Evolutionary conservation across 2,797 vertebrate genomes (phyloP), one percentile per base, ranked within the genome.

Genomic region (Spondyliosoma cantharus): DNA sequence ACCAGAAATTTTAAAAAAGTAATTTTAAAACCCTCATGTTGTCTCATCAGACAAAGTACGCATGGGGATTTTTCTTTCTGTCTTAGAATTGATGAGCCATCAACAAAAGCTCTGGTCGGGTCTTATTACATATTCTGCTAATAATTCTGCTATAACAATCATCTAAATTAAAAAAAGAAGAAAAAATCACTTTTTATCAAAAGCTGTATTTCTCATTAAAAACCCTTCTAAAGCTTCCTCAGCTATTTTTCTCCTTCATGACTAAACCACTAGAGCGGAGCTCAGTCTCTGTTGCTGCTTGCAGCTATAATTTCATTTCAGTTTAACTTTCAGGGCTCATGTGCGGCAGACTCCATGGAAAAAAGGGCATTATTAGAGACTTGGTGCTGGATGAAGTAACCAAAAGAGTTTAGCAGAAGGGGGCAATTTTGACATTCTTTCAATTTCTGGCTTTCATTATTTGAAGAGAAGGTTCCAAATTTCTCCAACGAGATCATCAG

Each of bases 371-470:
- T 63, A 81, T 68, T 65, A 72, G 3, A 81, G 63, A 14, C 14
- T 25, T 2, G 19, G 46, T 59, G 1, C 61, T 25, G 42, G 15
- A 6, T 71, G 54, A 57, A 46, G 45, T 17, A 60, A 78, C 61
- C 56, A 75, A 32, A 73, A 57, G 16, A 4, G 4, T 62, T 27
- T n/a, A 17, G 42, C 53, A 57, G 13, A 79, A 59, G n/a, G 61
- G 50, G 24, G 14, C 65, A 67, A 73, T 77, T 76, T 45, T 32
- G 32, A 70, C 32, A 70, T 74, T 83, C 20, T 68, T 80, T 74
- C 19, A 56, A n/a, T 32, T 50, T 50, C 4, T 5, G 14, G 9
- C 61, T 62, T 62, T 57, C 37, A 62, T 70, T 70, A 42, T 32
- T n/a, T 63, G 2, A 32, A 63, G 24, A 68, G 58, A 22, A 45